Base-by-base conservation (phyloP, 2,797 vertebrate species). In the Anguilla pacifica region DNA sequence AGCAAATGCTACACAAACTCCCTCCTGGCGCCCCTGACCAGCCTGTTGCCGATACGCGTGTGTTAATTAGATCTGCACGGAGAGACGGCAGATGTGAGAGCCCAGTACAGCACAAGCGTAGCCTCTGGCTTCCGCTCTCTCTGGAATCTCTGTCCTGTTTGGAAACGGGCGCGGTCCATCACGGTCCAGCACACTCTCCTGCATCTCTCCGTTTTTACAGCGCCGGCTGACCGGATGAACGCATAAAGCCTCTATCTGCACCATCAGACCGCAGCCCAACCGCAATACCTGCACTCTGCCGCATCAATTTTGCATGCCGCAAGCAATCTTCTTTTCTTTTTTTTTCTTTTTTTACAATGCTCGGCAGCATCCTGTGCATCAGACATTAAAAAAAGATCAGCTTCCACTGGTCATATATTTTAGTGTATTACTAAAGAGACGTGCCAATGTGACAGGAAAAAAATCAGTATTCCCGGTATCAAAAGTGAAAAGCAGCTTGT, bases 61-160 rank as follows among this genome's bases (percentile, higher is more conserved):
- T 87, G 70, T 55, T 74, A 87, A 84, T 74, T 72, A 87, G 83
- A 67, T 84, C 15, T 67, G 19, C 35, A 70, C 28, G 11, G 43
- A 77, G 35, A 53, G 61, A 53, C 46, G 83, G 15, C n/a, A 53
- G 81, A 84, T 39, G 15, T 77, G 31, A 43, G 31, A 13, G 43
- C 74, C 31, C 74, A 77, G 35, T 13, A 5, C 70, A 35, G 39
- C 5, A 43, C 2, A 6, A 25, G 46, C 15, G 9, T 39, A 39
- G 72, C 31, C 72, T 43, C 72, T 35, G 9, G 77, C 77, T n/a
- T 22, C 43, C 25, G 46, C 46, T 51, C 46, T 51, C 43, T n/a
- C 43, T 43, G 72, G 35, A 77, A 43, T 6, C 2, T 81, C 39
- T 82, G 22, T 49, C 43, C 79, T 51, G 79, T 82, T 25, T n/a